Base-by-base conservation (phyloP, 2,797 vertebrate species). In the Choloepus didactylus region DNA sequence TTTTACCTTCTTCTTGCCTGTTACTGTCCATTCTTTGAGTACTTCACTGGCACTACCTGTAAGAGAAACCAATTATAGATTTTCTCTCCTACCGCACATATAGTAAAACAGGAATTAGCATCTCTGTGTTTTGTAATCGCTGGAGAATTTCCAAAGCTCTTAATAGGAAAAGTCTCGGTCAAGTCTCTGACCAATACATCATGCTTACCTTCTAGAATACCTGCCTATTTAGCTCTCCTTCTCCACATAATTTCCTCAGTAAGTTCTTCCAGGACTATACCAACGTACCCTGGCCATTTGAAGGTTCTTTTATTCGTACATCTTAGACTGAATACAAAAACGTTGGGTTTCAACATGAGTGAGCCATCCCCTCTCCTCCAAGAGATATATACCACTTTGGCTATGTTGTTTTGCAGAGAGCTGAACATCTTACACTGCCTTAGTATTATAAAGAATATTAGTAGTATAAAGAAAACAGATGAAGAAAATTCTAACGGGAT, bases 21-120 rank as follows among this genome's bases (percentile, higher is more conserved):
- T 99, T 82, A 99, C 99, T 85, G 99, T 99, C 99, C 99, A 99
- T 97, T 99, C 99, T 97, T 99, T 99, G 97, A 99, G 98, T 83
- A 99, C 99, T 97, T 99, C 99, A 15, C 98, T 98, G 86, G 99
- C 99, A 51, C 99, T 99, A 44, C 99, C 99, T 99, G 95, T 21
- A 98, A 98, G 1, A 62, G 87, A 97, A 97, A 9, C 0, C 41
- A 87, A 75, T 5, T 0, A 75, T 82, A 94, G 96, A 95, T 83
- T 76, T 91, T 60, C 9, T 91, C 31, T 91, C 56, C 90, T 14
- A 88, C n/a, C 62, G 79, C 19, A 60, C 27, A 49, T 46, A 19
- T 1, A n/a, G 35, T 66, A 41, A 76, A 64, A 29, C 0, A 38
- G 49, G 9, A 77, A 54, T 10, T 4, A 62, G 62, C 84, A 7